These are phyloP conservation scores for Drosophila hydei DNA, from an alignment of 1,140 invertebrate genomes.

Conservation along the genomic window DNA sequence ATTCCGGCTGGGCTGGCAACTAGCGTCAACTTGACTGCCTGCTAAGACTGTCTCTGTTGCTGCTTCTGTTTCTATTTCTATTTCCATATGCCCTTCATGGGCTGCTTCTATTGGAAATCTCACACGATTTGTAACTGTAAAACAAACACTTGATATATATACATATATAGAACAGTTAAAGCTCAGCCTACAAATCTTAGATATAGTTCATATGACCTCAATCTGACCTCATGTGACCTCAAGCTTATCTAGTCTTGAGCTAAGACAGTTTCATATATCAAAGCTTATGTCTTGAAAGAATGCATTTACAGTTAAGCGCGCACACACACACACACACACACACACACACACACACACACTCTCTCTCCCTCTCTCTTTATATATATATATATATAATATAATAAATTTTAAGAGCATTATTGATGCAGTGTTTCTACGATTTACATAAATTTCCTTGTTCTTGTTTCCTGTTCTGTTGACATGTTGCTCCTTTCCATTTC, in stretches of 20 bases:
- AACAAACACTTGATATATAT: too few species aligned
- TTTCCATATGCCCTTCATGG: slow-evolving; percentile 7
- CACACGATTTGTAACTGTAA: background rate
- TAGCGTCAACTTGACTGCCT: slow-evolving; percentile 37
- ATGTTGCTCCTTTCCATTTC: background rate
- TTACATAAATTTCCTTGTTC: slow-evolving; percentile 28
- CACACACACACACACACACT: too few species aligned
- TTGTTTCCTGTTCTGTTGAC: slow-evolving; percentile 30
- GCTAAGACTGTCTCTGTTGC: background rate
- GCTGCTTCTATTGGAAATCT: background rate
- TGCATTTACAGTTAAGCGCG: too few species aligned
- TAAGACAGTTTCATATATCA: too few species aligned
- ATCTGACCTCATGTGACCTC: too few species aligned
- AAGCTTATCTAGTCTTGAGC: too few species aligned
- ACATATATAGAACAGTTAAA: too few species aligned
- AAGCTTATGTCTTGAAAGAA: too few species aligned
- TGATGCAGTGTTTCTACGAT: slow-evolving; percentile 1
- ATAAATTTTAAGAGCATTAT: slow-evolving; percentile 7
- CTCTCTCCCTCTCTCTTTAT: too few species aligned
- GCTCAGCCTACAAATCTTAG: too few species aligned
- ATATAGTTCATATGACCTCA: too few species aligned
- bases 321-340: too few species aligned
- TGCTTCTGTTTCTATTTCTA: background rate
- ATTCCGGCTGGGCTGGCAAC: slow-evolving; percentile 34
- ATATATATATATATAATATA: background rate